Percentiles rank a stretch among this genome's conserved stretches.
Evolutionary conservation across 2,888 invertebrate genomes (phyloP).

Genomic region (Acholoe squamosa): DNA sequence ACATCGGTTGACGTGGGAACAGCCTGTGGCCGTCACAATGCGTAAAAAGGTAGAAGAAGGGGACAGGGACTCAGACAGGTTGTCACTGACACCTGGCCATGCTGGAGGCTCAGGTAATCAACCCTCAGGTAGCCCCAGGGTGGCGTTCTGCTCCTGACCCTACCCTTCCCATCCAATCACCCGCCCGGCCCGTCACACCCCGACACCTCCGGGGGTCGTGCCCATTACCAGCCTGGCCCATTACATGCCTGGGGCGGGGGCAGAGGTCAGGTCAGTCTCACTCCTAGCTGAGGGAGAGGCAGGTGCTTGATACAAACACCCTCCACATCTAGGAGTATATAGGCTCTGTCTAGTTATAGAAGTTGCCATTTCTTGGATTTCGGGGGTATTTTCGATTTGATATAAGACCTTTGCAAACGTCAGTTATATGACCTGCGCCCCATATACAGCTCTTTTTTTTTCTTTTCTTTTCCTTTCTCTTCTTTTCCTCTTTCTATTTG

Average conservation of each 20-base stretch:
- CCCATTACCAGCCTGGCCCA: background rate
- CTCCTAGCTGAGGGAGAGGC: background rate
- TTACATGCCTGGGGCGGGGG: slow-evolving; percentile 17
- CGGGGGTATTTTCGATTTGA: background rate
- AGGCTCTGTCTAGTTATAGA: background rate
- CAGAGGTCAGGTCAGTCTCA: slow-evolving; percentile 33
- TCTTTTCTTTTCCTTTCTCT: too few relatives aligned
- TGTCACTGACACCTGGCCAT: slow-evolving; percentile 42
- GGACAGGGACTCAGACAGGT: background rate
- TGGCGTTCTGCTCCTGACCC: slow-evolving; percentile 12
- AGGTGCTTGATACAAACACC: slow-evolving; percentile 23
- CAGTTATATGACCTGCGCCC: too few relatives aligned
- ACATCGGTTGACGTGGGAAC: background rate
- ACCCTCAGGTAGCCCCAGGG: slow-evolving; percentile 19
- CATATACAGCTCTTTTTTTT: too few relatives aligned
- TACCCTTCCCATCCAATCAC: slow-evolving; percentile 45
- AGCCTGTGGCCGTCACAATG: background rate
- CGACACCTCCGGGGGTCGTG: background rate
- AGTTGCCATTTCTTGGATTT: background rate
- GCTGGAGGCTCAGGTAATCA: slow-evolving; percentile 41
- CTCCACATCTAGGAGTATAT: background rate
- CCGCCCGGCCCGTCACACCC: background rate
- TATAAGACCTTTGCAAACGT: too few relatives aligned
- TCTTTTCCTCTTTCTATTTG: too few relatives aligned
- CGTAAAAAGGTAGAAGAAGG: background rate